Conservation (phyloP, 2,888 invertebrate species). For the Amphipoea lucens region DNA sequence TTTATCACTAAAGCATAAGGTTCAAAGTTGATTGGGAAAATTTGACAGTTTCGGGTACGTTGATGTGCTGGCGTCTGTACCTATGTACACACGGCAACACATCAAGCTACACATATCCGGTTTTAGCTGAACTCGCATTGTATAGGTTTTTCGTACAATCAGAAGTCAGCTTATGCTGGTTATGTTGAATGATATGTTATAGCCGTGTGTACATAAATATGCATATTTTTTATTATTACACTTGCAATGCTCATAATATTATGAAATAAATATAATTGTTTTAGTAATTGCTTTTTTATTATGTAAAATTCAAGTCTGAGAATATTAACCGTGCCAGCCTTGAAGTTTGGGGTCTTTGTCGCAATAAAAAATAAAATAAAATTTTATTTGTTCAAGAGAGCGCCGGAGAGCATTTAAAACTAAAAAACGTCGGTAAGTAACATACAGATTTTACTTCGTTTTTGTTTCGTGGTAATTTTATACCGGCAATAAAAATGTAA, state of each 20-base stretch:
- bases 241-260: constrained; percentile 11
- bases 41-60: no score
- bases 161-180: no score
- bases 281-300: constrained; percentile 34
- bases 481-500: not conserved
- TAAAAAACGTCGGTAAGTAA: constrained; percentile 10
- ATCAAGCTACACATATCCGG: not conserved
- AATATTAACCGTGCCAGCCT: constrained; percentile 33
- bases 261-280: constrained; percentile 46
- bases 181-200: no score
- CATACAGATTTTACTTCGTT: not conserved
- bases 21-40: no score
- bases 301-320: constrained; percentile 41
- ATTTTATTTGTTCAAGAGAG: not conserved
- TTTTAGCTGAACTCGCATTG: no score
- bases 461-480: constrained; percentile 5
- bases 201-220: constrained; percentile 3
- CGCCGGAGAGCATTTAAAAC: not conserved
- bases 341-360: constrained; percentile 45
- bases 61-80: no score
- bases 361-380: constrained; percentile 14
- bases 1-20: no score
- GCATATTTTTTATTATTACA: not conserved
- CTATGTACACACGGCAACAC: not conserved
- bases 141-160: no score